These are phyloP conservation scores for Junco hyemalis DNA, from an alignment of 2,113 vertebrate genomes.

Conservation along the genomic window DNA sequence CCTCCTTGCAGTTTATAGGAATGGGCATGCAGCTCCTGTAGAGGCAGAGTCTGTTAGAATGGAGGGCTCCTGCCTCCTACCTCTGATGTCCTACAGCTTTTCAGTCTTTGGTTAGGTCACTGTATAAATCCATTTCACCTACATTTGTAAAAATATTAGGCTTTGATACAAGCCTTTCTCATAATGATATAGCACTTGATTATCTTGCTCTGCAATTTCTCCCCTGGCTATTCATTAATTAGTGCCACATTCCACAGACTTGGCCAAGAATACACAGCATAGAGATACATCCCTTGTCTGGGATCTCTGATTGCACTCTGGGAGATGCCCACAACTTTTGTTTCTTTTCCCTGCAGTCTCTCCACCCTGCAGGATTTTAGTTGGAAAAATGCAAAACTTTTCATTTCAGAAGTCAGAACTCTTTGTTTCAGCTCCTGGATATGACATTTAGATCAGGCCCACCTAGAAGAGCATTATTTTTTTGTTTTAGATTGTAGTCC, in stretches of 20 bases:
- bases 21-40: background rate
- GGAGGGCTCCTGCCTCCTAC: background rate
- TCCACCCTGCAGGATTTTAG: background rate
- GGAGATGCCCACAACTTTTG: rapidly evolving
- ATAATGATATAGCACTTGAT: background rate
- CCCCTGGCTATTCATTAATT: background rate
- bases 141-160: background rate
- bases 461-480: background rate
- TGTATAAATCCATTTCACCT: background rate
- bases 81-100: background rate
- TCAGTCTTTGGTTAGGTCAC: background rate
- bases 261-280: background rate
- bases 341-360: background rate
- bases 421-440: background rate
- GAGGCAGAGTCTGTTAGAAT: background rate
- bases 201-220: background rate
- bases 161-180: background rate
- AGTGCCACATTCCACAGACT: background rate
- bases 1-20: background rate
- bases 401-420: background rate
- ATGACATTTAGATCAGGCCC: background rate
- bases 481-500: background rate
- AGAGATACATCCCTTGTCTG: background rate
- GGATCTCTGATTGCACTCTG: background rate
- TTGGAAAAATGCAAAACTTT: background rate